Conservation (phyloP, 1,140 invertebrate genomes). For the Thaumatotibia leucotreta region DNA sequence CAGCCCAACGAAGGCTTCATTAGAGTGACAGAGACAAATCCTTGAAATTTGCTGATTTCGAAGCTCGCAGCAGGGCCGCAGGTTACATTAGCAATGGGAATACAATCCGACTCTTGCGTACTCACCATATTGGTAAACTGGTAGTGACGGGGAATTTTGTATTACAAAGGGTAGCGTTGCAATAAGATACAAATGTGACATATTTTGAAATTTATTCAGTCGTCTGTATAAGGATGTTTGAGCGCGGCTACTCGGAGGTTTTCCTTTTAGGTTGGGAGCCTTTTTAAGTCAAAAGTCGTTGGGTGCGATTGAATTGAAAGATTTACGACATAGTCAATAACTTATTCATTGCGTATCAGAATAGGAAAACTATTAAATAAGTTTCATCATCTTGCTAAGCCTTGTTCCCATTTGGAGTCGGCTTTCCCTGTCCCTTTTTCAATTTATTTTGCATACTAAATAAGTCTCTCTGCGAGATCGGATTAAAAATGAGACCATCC, state of each 20-base stretch:
- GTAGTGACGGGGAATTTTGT: constrained; percentile 59
- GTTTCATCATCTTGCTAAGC: too few relatives aligned
- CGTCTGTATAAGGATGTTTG: background rate
- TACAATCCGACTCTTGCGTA: constrained; percentile 27
- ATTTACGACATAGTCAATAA: background rate
- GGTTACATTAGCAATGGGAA: background rate
- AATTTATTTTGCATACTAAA: too few relatives aligned
- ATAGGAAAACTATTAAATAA: too few relatives aligned
- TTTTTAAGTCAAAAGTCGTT: background rate
- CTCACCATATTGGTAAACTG: constrained; percentile 65
- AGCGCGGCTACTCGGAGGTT: background rate
- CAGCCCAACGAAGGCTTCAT: too few relatives aligned
- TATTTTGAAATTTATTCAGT: constrained; percentile 3
- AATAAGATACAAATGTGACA: constrained; percentile 14
- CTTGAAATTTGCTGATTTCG: too few relatives aligned
- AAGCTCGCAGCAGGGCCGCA: too few relatives aligned
- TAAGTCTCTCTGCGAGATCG: too few relatives aligned
- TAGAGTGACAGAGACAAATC: too few relatives aligned
- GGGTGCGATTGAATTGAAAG: background rate
- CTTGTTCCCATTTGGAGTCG: too few relatives aligned
- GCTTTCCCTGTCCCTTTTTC: too few relatives aligned
- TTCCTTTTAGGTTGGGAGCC: background rate
- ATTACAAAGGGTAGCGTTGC: constrained; percentile 39
- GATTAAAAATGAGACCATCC: too few relatives aligned
- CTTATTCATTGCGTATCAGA: background rate